Conservation (phyloP, 2,888 invertebrate genomes). For the Beris chalybata region DNA sequence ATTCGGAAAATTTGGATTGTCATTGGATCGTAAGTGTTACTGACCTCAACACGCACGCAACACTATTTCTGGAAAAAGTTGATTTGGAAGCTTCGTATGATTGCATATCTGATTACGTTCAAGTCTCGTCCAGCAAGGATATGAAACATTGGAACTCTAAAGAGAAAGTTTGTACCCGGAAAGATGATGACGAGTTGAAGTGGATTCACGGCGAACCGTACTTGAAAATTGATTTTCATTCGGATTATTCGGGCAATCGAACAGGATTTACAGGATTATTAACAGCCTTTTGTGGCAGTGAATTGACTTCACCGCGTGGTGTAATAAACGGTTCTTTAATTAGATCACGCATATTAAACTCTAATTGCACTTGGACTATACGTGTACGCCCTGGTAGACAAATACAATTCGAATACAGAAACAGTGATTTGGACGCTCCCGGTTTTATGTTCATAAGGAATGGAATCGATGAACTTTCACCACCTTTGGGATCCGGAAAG, state of each 20-base stretch:
- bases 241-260: constrained; percentile 63
- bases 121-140: constrained; percentile 61
- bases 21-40: constrained; percentile 71
- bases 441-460: constrained; percentile 66
- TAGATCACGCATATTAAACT: not conserved
- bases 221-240: constrained; percentile 68
- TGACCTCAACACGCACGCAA: constrained; percentile 63
- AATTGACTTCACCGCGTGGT: constrained; percentile 62
- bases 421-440: constrained; percentile 52
- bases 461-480: constrained; percentile 71
- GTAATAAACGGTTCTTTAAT: constrained; percentile 50
- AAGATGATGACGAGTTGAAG: constrained; percentile 49
- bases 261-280: constrained; percentile 71
- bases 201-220: constrained; percentile 58
- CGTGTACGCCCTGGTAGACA: constrained; percentile 72
- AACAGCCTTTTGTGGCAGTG: constrained; percentile 70
- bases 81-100: constrained; percentile 61
- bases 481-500: constrained; percentile 71
- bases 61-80: constrained; percentile 60
- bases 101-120: constrained; percentile 67
- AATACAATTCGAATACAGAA: constrained; percentile 67
- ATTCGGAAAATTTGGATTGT: constrained; percentile 66
- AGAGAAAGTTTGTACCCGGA: constrained; percentile 60
- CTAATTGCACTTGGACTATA: constrained; percentile 72
- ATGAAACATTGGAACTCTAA: constrained; percentile 61